phyloP scores from a whole-genome alignment of 1,140 invertebrate species.

The Drosophila ironensis region DNA sequence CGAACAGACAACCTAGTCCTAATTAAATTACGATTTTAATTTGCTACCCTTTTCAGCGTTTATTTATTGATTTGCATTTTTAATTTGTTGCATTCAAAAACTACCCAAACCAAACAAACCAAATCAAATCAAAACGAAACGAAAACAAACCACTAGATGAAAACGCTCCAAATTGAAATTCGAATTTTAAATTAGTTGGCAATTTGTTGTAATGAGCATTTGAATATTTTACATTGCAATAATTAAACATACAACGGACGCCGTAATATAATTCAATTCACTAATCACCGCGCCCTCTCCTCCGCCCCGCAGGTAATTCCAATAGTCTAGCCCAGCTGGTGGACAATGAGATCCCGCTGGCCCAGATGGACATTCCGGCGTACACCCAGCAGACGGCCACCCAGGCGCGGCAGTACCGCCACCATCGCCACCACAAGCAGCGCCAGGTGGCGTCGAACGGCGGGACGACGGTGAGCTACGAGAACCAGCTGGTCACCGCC shows the following conservation, averaged over 20 bases:
- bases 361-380: constrained; percentile 82
- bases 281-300: constrained; percentile 22
- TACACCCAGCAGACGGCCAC: constrained; percentile 61
- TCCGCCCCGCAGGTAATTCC: constrained; percentile 83
- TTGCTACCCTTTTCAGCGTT: constrained; percentile 61
- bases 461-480: constrained; percentile 56
- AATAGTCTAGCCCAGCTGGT: constrained; percentile 86
- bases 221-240: constrained; percentile 69
- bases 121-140: constrained; percentile 28
- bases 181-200: constrained; percentile 74
- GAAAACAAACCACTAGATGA: constrained; percentile 37
- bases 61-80: constrained; percentile 61
- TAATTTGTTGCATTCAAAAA: constrained; percentile 18
- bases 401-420: constrained; percentile 66
- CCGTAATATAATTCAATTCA: constrained; percentile 3
- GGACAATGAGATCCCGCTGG: constrained; percentile 85
- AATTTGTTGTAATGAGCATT: constrained; percentile 73
- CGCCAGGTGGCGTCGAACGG: constrained; percentile 48
- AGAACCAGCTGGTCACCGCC: constrained; percentile 62
- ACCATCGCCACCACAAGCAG: constrained; percentile 72
- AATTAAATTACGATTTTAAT: constrained; percentile 63
- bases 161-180: constrained; percentile 62
- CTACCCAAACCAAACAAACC: constrained; percentile 3
- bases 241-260: constrained; percentile 43
- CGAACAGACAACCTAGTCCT: constrained; percentile 16